Base-by-base conservation (phyloP, 2,113 vertebrate species). In the Charina bottae region DNA sequence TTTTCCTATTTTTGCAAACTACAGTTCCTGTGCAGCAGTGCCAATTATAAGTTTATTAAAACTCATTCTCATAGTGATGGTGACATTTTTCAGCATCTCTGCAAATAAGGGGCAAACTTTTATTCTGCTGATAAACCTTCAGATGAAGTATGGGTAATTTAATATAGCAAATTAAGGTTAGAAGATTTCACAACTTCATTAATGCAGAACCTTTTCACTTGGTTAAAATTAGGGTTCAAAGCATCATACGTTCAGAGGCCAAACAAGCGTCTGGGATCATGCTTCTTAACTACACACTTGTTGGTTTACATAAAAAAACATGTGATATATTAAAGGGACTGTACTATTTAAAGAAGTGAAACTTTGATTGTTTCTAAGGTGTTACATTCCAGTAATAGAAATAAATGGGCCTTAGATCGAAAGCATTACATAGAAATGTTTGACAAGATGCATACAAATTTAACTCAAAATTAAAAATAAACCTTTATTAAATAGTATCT, bases 81-180 rank as follows among this genome's bases (percentile, higher is more conserved):
- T 93, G 94, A 95, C 97, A 97, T 97, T 90, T 93, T 97, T 96
- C 93, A 96, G 96, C 91, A 96, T 95, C 95, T 95, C 94, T 96
- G 93, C 96, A 95, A 95, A 95, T 97, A 96, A 94, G 56, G 87
- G 95, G 94, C 90, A 95, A 92, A 95, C 91, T 95, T 96, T 97
- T 96, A 96, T 96, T 95, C 92, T 90, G 85, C 96, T 97, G 97
- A 97, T 97, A 96, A 97, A 97, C 97, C 95, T 97, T 95, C 97
- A 93, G 90, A 97, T 96, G 97, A 93, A 92, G 94, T 94, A 89
- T 60, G 93, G 88, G 93, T 91, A 96, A 96, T 97, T 97, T 97
- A 96, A 96, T 55, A 94, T 95, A 97, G 96, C 96, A 96, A 97
- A 97, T 98, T 97, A 97, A 97, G 96, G 96, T 97, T 91, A 96